Conservation (phyloP, 2,113 vertebrate species). For the Ctenodactylus gundi region DNA sequence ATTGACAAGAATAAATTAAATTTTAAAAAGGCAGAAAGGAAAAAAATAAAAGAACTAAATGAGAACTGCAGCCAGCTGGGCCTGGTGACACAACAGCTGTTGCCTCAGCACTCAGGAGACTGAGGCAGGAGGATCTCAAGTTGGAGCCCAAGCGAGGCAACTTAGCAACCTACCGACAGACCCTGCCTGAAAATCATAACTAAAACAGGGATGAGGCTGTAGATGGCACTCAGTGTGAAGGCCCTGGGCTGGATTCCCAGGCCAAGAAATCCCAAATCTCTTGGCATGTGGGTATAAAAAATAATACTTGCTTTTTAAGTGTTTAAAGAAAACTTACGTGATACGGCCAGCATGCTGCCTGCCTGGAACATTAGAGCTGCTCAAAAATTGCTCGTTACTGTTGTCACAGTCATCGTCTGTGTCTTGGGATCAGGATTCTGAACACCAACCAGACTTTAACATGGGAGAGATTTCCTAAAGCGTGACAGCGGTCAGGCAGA, state of each 20-base stretch:
- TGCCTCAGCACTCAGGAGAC: too few species aligned
- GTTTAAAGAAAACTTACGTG: background rate
- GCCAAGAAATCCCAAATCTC: background rate
- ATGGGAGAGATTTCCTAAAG: background rate
- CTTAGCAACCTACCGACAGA: too few species aligned
- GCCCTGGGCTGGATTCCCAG: too few species aligned
- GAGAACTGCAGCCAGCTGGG: too few species aligned
- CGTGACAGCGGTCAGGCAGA: background rate
- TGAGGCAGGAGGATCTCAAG: too few species aligned
- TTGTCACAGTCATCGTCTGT: background rate
- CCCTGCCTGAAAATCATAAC: too few species aligned
- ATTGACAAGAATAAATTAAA: too few species aligned
- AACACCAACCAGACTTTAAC: background rate
- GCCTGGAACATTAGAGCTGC: background rate
- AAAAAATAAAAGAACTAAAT: background rate
- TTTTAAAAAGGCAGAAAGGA: background rate
- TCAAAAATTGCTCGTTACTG: background rate
- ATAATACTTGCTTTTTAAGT: background rate
- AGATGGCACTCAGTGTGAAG: too few species aligned
- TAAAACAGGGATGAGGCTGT: too few species aligned
- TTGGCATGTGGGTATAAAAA: background rate
- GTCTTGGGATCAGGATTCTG: background rate
- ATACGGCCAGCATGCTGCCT: background rate
- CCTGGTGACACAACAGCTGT: too few species aligned
- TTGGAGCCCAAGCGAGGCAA: too few species aligned